A percentile compares a stretch with the other conserved stretches of the same genome.
Conservation (phyloP, 2,888 invertebrate species). For the Drosophila mettleri region DNA sequence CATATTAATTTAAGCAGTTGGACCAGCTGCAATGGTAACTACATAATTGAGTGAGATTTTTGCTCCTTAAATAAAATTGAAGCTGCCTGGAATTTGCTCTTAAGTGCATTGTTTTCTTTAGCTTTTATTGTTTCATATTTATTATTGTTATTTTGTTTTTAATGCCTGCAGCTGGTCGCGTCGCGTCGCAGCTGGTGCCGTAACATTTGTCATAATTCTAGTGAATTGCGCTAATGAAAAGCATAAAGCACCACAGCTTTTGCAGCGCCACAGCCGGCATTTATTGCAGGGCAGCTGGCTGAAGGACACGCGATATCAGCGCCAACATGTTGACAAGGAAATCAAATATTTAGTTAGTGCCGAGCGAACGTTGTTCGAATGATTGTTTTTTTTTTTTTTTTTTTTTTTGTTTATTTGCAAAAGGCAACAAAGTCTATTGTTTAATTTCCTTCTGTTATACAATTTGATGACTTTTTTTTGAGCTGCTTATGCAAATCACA, state of each 20-base stretch:
- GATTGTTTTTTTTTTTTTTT: constrained; percentile 5
- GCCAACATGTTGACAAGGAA: constrained; percentile 16
- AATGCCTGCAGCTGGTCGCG: constrained; percentile 53
- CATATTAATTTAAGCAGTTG: constrained; percentile 19
- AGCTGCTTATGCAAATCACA: constrained; percentile 73
- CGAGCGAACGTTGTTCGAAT: constrained; percentile 1
- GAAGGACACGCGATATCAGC: constrained; percentile 41
- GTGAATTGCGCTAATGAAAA: constrained; percentile 71
- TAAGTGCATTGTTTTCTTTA: constrained; percentile 1
- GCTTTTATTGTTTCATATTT: constrained; percentile 21
- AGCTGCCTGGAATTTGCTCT: not conserved
- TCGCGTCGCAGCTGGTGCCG: constrained; percentile 26
- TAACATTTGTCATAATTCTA: constrained; percentile 59
- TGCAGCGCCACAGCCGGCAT: constrained; percentile 32
- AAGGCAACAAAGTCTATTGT: constrained; percentile 15
- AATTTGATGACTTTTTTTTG: constrained; percentile 65
- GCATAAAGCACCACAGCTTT: constrained; percentile 51
- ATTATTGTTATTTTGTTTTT: constrained; percentile 33
- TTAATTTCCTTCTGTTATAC: constrained; percentile 63
- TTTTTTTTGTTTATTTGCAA: no score
- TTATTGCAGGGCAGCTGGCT: not conserved
- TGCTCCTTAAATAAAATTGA: not conserved
- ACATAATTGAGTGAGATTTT: not conserved
- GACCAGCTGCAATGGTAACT: no score
- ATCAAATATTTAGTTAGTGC: constrained; percentile 27